These are phyloP conservation scores for Chymomyza costata DNA, from an alignment of 1,140 invertebrate species.

Conservation along the genomic window DNA sequence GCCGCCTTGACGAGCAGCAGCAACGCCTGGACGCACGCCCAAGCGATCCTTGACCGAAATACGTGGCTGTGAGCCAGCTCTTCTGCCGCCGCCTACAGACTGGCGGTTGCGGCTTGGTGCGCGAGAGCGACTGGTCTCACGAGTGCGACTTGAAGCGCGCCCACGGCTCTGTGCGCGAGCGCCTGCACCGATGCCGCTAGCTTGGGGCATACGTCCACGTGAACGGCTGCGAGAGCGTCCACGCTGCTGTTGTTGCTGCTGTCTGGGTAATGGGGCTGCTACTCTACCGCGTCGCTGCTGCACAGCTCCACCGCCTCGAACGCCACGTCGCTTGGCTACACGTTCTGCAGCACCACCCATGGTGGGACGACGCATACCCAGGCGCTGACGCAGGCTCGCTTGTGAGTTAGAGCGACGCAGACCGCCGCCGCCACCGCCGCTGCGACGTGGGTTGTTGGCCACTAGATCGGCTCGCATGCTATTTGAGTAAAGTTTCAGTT, in stretches of 20 bases:
- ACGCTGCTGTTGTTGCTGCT: slow-evolving; percentile 19
- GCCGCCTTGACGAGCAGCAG: no score
- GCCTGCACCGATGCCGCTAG: slow-evolving; percentile 13
- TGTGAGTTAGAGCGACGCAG: slow-evolving; percentile 34
- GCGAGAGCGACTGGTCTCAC: slow-evolving; percentile 27
- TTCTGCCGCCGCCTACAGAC: slow-evolving; percentile 2
- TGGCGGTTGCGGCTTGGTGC: slow-evolving; percentile 23
- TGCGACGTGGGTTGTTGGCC: slow-evolving; percentile 32
- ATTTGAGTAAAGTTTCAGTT: slow-evolving; percentile 8
- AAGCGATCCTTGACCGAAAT: slow-evolving; percentile 64
- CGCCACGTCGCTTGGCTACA: slow-evolving; percentile 44
- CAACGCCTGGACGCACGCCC: slow-evolving; percentile 47
- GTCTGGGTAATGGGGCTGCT: slow-evolving; percentile 11
- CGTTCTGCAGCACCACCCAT: slow-evolving; percentile 64
- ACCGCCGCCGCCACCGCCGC: slow-evolving; percentile 26
- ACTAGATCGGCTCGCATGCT: slow-evolving; percentile 71
- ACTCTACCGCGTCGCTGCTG: slow-evolving; percentile 35
- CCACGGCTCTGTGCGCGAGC: slow-evolving; percentile 24
- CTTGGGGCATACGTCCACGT: slow-evolving; percentile 30
- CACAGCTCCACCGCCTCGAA: slow-evolving; percentile 1
- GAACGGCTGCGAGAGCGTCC: slow-evolving; percentile 51
- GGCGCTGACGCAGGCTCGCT: slow-evolving; percentile 39
- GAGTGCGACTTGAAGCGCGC: slow-evolving; percentile 25
- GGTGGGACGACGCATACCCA: slow-evolving; percentile 50
- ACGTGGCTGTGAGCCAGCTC: slow-evolving; percentile 24